Conservation (phyloP, 2,888 invertebrate species). For the Cephonodes hylas region DNA sequence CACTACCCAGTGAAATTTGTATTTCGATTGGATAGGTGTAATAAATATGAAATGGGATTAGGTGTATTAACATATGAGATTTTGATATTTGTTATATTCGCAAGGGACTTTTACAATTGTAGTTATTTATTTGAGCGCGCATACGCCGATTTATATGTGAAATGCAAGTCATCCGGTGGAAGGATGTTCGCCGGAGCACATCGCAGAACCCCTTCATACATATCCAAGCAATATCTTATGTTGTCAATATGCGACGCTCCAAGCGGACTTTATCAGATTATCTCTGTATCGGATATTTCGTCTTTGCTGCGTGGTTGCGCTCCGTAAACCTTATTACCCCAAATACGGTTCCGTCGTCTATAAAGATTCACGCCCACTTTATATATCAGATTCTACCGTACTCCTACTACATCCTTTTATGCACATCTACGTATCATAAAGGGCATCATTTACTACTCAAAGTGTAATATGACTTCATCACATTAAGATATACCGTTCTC, state of each 20-base stretch:
- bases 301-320: background rate
- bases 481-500: too few relatives aligned
- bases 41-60: too few relatives aligned
- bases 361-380: background rate
- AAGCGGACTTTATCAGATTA: background rate
- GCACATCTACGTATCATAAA: too few relatives aligned
- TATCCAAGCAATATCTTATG: background rate
- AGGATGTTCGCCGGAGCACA: background rate
- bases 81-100: too few relatives aligned
- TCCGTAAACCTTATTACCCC: background rate
- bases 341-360: background rate
- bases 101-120: background rate
- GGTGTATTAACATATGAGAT: too few relatives aligned
- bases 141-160: background rate
- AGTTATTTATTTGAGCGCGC: background rate
- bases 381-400: too few relatives aligned
- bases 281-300: background rate
- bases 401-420: too few relatives aligned
- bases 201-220: background rate
- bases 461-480: too few relatives aligned
- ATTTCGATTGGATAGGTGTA: too few relatives aligned
- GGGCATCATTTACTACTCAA: too few relatives aligned
- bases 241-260: background rate
- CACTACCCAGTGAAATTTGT: too few relatives aligned
- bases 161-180: background rate